These are phyloP conservation scores for Gavia stellata DNA, from an alignment of 2,113 vertebrate genomes.

Conservation along the genomic window DNA sequence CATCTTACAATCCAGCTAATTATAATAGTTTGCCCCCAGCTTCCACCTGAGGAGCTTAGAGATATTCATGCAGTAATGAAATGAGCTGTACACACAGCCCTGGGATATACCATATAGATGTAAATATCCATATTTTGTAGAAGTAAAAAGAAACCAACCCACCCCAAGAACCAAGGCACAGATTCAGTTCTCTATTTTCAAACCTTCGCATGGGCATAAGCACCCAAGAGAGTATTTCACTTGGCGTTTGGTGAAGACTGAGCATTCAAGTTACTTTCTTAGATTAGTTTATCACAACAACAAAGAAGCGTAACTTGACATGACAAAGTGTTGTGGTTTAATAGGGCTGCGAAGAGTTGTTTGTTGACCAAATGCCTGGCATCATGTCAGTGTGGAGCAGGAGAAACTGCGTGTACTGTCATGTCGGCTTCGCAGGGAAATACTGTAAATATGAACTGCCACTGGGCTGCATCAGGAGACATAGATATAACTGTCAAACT, in stretches of 20 bases:
- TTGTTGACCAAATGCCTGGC: background rate
- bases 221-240: background rate
- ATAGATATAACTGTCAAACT: background rate
- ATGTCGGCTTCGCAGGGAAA: background rate
- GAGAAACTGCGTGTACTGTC: background rate
- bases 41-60: background rate
- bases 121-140: background rate
- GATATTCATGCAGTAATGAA: background rate
- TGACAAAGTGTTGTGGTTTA: background rate
- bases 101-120: background rate
- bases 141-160: background rate
- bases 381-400: background rate
- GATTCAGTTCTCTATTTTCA: background rate
- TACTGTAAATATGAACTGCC: background rate
- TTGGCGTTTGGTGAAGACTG: background rate
- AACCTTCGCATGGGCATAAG: background rate
- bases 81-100: background rate
- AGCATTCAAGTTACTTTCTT: background rate
- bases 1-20: background rate
- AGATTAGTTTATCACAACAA: background rate
- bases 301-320: background rate
- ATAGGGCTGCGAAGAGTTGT: background rate
- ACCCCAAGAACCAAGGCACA: background rate
- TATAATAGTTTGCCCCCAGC: background rate
- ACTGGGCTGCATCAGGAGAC: background rate